These are phyloP conservation scores for Clusia tigrina DNA, from an alignment of 2,888 invertebrate species.

Conservation along the genomic window DNA sequence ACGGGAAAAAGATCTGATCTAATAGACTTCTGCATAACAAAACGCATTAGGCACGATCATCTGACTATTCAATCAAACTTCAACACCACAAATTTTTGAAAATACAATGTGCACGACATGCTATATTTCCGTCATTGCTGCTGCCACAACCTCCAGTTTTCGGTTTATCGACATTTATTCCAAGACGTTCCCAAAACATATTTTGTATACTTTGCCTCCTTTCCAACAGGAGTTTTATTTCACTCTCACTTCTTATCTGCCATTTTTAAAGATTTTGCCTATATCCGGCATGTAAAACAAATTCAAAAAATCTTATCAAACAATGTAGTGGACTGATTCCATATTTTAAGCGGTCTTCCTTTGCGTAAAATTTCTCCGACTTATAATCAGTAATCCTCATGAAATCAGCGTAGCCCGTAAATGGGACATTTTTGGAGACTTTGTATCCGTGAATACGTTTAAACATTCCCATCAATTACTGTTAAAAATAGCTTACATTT, in stretches of 20 bases:
- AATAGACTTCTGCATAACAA: too few relatives aligned
- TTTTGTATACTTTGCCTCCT: background rate
- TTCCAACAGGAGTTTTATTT: background rate
- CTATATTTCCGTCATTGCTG: constrained; percentile 23
- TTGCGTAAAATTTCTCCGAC: background rate
- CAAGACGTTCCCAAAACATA: constrained; percentile 15
- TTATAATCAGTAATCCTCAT: constrained; percentile 2
- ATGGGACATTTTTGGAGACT: constrained; percentile 17
- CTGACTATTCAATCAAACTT: too few relatives aligned
- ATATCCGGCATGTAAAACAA: constrained; percentile 12
- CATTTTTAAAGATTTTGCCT: background rate
- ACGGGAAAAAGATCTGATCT: too few relatives aligned
- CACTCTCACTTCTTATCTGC: background rate
- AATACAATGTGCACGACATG: constrained; percentile 24
- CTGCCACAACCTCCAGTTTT: constrained; percentile 20
- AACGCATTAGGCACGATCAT: too few relatives aligned
- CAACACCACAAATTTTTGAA: constrained; percentile 22
- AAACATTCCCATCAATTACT: constrained; percentile 18
- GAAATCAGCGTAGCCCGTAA: constrained; percentile 21
- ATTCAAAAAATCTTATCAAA: constrained; percentile 22
- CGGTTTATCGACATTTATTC: constrained; percentile 17
- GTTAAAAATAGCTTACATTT: constrained; percentile 9
- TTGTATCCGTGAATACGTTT: background rate
- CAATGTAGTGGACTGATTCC: constrained; percentile 23
- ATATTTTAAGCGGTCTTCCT: constrained; percentile 9